Percentiles rank a stretch among this genome's conserved stretches.
Conservation (phyloP, 2,113 vertebrate species). For the Etheostoma cragini region DNA sequence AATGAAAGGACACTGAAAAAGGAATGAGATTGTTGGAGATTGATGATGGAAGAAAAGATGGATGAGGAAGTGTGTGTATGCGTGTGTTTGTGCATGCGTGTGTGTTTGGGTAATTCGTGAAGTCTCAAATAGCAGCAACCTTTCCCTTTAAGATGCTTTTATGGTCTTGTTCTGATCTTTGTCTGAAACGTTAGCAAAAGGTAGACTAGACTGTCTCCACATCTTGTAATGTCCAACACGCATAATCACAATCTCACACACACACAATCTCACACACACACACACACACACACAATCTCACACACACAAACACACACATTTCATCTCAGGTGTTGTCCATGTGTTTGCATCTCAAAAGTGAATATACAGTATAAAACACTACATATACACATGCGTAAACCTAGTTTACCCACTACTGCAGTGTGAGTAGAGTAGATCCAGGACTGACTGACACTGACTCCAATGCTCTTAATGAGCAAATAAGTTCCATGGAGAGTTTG, state of each 20-base stretch:
- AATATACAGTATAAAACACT: not conserved
- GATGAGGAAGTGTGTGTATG: not conserved
- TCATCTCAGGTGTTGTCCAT: conserved; percentile 8
- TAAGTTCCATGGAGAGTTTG: not conserved
- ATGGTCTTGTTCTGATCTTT: conserved; percentile 1
- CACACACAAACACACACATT: not conserved
- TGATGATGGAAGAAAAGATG: not conserved
- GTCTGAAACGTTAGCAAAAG: conserved; percentile 1
- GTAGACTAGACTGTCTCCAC: not conserved
- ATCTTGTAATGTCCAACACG: not conserved
- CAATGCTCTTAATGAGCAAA: conserved; percentile 24
- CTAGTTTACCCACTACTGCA: not conserved
- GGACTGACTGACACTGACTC: conserved; percentile 31
- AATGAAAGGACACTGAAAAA: not conserved
- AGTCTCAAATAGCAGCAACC: not conserved
- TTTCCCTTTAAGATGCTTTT: not conserved
- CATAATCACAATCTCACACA: not conserved
- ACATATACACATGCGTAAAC: not conserved
- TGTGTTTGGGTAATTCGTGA: not conserved
- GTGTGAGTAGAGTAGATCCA: not conserved
- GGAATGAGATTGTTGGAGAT: not conserved
- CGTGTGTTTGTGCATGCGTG: not conserved
- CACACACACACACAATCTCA: not conserved
- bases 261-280: not conserved
- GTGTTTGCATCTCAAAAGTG: no score